Evolutionary conservation across 2,888 invertebrate genomes (phyloP).

Genomic region (Beris morrisii): DNA sequence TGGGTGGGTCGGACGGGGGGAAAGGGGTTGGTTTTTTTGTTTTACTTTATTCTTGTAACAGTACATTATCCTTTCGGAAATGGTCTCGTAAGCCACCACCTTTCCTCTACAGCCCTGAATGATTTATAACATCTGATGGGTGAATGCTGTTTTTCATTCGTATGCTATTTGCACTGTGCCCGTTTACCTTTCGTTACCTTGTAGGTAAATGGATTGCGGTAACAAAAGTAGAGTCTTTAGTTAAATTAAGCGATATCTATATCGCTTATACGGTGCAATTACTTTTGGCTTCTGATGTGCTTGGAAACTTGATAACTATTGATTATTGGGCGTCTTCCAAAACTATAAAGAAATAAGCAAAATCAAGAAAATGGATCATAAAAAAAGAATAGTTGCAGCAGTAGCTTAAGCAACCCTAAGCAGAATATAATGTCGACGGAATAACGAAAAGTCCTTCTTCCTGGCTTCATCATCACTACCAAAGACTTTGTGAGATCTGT

Average conservation of each 20-base stretch:
- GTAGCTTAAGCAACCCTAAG: no score
- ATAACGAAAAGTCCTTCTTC: no score
- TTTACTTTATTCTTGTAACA: conserved; percentile 3
- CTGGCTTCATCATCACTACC: no score
- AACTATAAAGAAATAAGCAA: no score
- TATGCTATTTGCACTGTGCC: conserved; percentile 25
- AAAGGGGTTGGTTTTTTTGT: not conserved
- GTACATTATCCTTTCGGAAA: not conserved
- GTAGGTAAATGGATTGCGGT: conserved; percentile 23
- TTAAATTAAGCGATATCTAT: conserved; percentile 19
- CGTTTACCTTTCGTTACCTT: conserved; percentile 7
- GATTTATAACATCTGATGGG: conserved; percentile 25
- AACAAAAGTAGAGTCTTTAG: conserved; percentile 11
- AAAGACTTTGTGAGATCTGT: no score
- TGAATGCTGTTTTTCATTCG: conserved; percentile 11
- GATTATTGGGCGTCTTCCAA: no score
- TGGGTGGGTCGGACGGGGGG: conserved; percentile 26
- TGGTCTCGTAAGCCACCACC: not conserved
- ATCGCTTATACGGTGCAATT: not conserved
- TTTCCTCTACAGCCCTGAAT: conserved; percentile 8
- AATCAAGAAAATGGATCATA: no score
- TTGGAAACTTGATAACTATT: no score
- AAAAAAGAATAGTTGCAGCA: no score
- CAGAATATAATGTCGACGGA: no score
- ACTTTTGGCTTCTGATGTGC: no score